These are phyloP conservation scores for Phaethon lepturus DNA, from an alignment of 2,113 vertebrate genomes.

Conservation along the genomic window DNA sequence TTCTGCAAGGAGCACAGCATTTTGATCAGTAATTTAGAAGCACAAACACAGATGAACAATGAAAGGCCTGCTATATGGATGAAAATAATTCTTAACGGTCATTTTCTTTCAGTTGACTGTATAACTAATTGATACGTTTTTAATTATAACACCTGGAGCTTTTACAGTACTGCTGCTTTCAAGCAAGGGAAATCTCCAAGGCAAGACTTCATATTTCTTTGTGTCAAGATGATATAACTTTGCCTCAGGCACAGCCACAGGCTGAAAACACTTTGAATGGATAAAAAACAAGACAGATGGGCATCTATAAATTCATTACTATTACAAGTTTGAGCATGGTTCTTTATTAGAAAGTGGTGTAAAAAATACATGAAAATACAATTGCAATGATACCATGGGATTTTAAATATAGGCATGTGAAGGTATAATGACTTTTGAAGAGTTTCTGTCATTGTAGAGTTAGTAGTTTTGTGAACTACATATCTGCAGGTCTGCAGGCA, in stretches of 20 bases:
- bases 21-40: slow-evolving; percentile 4
- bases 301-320: slow-evolving; percentile 48
- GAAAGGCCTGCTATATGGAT: background rate
- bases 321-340: background rate
- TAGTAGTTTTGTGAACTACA: background rate
- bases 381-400: background rate
- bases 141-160: slow-evolving; percentile 62
- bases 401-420: background rate
- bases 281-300: slow-evolving; percentile 23
- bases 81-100: background rate
- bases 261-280: slow-evolving; percentile 65
- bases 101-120: slow-evolving; percentile 18
- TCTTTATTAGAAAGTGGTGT: background rate
- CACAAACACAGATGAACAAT: background rate
- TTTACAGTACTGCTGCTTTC: slow-evolving; percentile 39
- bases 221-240: slow-evolving; percentile 69
- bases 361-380: background rate
- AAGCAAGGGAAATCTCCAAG: slow-evolving; percentile 49
- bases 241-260: slow-evolving; percentile 69
- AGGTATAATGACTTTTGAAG: background rate
- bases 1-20: background rate
- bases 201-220: slow-evolving; percentile 62
- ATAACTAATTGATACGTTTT: slow-evolving; percentile 66
- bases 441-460: background rate
- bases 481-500: background rate